These are phyloP conservation scores for Sarcophaga subvicina DNA, from an alignment of 2,888 invertebrate species.

Conservation along the genomic window DNA sequence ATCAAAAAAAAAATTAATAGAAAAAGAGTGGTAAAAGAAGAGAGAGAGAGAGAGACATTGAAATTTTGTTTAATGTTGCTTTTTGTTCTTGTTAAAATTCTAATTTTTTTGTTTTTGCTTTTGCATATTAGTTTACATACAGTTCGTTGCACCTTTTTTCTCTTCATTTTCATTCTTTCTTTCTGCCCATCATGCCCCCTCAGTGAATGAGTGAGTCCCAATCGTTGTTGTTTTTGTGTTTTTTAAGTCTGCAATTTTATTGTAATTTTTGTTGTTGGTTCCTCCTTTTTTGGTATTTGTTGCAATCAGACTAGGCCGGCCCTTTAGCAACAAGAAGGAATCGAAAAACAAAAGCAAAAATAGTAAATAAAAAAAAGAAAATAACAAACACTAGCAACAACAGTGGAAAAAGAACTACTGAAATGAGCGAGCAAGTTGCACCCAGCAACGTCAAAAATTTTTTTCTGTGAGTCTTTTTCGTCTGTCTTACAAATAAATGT, in stretches of 20 bases:
- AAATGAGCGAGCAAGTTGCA: conserved; percentile 62
- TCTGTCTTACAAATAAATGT: conserved; percentile 46
- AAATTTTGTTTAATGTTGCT: conserved; percentile 23
- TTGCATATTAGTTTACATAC: conserved; percentile 56
- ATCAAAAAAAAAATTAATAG: no score
- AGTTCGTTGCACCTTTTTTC: conserved; percentile 69
- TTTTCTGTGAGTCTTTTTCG: conserved; percentile 29
- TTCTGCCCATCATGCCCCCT: conserved; percentile 30
- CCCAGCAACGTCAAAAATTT: conserved; percentile 65
- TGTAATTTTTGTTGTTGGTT: conserved; percentile 33
- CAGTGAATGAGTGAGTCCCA: neutral
- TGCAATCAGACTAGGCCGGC: conserved; percentile 63
- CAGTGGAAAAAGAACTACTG: neutral
- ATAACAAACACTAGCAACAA: conserved; percentile 4
- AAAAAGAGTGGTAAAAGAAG: neutral
- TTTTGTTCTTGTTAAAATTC: conserved; percentile 14
- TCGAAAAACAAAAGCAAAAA: conserved; percentile 59
- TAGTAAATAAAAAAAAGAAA: conserved; percentile 43
- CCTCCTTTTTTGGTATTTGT: conserved; percentile 36
- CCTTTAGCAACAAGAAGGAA: conserved; percentile 66
- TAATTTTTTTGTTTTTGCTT: conserved; percentile 40
- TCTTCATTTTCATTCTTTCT: conserved; percentile 42
- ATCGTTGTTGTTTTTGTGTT: conserved; percentile 29
- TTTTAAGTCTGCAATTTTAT: conserved; percentile 55
- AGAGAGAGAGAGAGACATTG: conserved; percentile 15